phyloP scores from a whole-genome alignment of 2,113 vertebrate species.

The Zosterops lateralis region DNA sequence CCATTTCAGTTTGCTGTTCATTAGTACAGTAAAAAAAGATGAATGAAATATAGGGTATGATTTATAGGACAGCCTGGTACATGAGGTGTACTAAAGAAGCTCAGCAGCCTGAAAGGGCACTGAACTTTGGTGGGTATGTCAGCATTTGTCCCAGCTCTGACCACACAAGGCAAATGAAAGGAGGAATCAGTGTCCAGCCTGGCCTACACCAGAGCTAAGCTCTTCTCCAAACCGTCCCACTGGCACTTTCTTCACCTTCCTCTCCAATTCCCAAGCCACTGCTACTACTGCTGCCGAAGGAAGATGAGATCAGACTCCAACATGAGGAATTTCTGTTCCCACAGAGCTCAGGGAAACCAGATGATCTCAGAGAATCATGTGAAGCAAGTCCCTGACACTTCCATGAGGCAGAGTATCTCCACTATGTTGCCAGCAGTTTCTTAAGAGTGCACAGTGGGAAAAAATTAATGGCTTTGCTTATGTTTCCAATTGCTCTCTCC shows the following conservation, averaged over 20 bases:
- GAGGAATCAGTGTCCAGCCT: neutral
- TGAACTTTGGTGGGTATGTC: neutral
- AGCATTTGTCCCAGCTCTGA: neutral
- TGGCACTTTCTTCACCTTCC: constrained; percentile 6
- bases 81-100: neutral
- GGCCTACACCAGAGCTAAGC: neutral
- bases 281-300: constrained; percentile 18
- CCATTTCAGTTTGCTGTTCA: neutral
- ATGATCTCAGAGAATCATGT: constrained; percentile 70
- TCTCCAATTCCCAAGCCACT: neutral
- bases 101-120: neutral
- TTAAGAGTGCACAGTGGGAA: constrained; percentile 65
- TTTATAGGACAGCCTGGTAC: neutral
- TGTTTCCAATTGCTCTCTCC: constrained; percentile 67
- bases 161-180: neutral
- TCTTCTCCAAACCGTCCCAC: neutral
- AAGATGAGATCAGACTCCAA: constrained; percentile 40
- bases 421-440: constrained; percentile 43
- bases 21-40: neutral
- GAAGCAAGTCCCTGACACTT: constrained; percentile 68
- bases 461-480: constrained; percentile 43
- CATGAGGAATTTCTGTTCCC: constrained; percentile 60
- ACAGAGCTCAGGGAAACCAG: constrained; percentile 63
- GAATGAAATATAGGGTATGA: neutral
- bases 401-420: constrained; percentile 52